Evolutionary conservation across 2,113 vertebrate species (phyloP).

Genomic region (Probosciger aterrimus): DNA sequence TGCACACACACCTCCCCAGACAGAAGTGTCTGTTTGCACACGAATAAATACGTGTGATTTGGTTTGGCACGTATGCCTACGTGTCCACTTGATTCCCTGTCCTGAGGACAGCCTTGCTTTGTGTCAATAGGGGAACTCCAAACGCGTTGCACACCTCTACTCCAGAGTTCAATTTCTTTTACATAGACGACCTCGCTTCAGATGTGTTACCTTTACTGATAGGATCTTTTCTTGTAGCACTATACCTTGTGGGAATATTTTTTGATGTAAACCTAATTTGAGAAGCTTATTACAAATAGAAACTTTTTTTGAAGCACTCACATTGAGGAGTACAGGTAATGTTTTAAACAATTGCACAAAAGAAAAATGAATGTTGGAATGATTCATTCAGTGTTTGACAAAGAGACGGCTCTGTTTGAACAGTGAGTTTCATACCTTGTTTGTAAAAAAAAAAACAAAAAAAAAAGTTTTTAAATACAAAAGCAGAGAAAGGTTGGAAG

Average conservation of each 20-base stretch:
- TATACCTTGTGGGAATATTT: slow-evolving; percentile 83
- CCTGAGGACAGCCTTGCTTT: slow-evolving; percentile 67
- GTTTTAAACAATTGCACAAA: slow-evolving; percentile 91
- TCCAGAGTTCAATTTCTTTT: slow-evolving; percentile 85
- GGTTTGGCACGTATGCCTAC: slow-evolving; percentile 37
- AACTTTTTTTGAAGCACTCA: slow-evolving; percentile 85
- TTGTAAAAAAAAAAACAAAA: slow-evolving; percentile 77
- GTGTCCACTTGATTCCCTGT: slow-evolving; percentile 61
- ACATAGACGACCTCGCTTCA: slow-evolving; percentile 85
- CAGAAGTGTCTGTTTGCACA: slow-evolving; percentile 27
- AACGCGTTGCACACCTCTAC: slow-evolving; percentile 84
- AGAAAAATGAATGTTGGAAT: slow-evolving; percentile 94
- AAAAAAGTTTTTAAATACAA: slow-evolving; percentile 77
- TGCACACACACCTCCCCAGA: neutral
- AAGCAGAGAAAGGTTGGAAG: slow-evolving; percentile 78
- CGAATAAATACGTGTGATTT: slow-evolving; percentile 10
- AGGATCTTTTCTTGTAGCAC: slow-evolving; percentile 94
- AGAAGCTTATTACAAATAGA: slow-evolving; percentile 77
- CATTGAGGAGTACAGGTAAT: slow-evolving; percentile 89
- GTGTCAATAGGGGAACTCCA: slow-evolving; percentile 77
- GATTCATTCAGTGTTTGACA: slow-evolving; percentile 89
- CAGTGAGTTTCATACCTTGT: slow-evolving; percentile 85
- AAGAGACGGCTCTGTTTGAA: slow-evolving; percentile 81
- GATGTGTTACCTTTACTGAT: slow-evolving; percentile 84
- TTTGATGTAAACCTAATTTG: slow-evolving; percentile 82